Percentiles rank a stretch among this genome's conserved stretches.
Evolutionary conservation across 2,888 invertebrate species (phyloP).

Genomic region (Lasioglossum pauxillum): DNA sequence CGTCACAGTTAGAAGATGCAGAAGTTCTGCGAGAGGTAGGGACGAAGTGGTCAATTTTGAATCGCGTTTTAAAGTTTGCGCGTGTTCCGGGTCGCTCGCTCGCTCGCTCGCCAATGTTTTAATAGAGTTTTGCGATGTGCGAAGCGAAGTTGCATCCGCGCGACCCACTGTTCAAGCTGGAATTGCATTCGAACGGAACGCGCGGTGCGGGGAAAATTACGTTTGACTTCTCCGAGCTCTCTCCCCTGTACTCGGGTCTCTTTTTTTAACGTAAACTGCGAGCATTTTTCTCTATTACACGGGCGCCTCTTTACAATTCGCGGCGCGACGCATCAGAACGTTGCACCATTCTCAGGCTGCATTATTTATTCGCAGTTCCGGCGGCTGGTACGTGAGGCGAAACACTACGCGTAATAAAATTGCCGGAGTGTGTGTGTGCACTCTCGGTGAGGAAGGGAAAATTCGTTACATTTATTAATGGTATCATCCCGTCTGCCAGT

Average conservation of each 20-base stretch:
- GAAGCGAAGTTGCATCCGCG: background rate
- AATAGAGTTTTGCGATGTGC: background rate
- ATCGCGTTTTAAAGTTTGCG: background rate
- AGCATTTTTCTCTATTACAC: constrained; percentile 43
- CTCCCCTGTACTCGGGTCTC: background rate
- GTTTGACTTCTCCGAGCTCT: background rate
- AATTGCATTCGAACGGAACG: constrained; percentile 14
- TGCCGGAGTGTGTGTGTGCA: background rate
- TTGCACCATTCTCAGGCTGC: constrained; percentile 26
- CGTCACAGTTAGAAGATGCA: background rate
- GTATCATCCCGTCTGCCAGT: constrained; percentile 28
- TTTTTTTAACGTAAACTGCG: background rate
- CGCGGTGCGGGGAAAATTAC: background rate
- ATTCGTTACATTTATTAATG: constrained; percentile 54
- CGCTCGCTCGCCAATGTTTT: background rate
- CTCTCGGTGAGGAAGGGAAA: constrained; percentile 24
- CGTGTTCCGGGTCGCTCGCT: background rate
- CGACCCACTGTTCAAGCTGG: background rate
- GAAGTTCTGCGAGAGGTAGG: background rate
- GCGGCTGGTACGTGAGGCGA: constrained; percentile 16
- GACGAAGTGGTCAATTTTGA: background rate
- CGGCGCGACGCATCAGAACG: constrained; percentile 31
- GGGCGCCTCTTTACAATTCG: constrained; percentile 36
- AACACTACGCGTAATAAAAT: constrained; percentile 42
- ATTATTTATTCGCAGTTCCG: constrained; percentile 48